Evolutionary conservation across 2,113 vertebrate genomes (phyloP).

Genomic region (Crocuta crocuta): DNA sequence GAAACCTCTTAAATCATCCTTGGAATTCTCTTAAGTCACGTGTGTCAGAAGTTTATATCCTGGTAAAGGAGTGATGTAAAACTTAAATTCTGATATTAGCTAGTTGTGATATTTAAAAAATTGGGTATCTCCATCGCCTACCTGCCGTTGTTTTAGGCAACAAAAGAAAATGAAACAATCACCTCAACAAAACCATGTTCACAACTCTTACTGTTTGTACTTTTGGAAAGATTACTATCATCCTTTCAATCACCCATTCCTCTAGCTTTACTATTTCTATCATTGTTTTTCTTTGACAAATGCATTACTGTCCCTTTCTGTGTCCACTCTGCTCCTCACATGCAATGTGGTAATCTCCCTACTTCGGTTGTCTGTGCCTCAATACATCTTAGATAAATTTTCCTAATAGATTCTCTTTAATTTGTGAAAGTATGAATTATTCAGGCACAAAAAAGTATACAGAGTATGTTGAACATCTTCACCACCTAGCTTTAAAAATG

Average conservation of each 20-base stretch:
- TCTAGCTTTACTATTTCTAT: neutral
- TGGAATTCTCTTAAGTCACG: neutral
- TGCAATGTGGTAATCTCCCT: neutral
- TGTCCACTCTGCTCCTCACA: neutral
- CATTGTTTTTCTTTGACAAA: neutral
- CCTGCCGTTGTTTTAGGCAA: neutral
- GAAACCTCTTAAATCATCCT: neutral
- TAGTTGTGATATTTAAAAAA: neutral
- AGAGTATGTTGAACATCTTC: neutral
- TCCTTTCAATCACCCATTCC: neutral
- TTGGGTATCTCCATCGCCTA: neutral
- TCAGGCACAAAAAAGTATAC: neutral
- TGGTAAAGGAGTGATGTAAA: neutral
- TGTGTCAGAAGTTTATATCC: neutral
- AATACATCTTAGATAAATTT: neutral
- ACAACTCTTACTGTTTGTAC: neutral
- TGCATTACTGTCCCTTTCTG: neutral
- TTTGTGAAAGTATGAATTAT: constrained; percentile 21
- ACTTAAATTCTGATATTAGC: neutral
- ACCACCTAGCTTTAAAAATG: neutral
- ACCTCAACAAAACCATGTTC: neutral
- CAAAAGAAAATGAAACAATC: neutral
- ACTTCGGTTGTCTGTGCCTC: neutral
- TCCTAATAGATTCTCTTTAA: neutral
- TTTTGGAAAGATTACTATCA: neutral